Evolutionary conservation across 2,113 vertebrate genomes (phyloP).

Genomic region (Tricholaema leucomelas): DNA sequence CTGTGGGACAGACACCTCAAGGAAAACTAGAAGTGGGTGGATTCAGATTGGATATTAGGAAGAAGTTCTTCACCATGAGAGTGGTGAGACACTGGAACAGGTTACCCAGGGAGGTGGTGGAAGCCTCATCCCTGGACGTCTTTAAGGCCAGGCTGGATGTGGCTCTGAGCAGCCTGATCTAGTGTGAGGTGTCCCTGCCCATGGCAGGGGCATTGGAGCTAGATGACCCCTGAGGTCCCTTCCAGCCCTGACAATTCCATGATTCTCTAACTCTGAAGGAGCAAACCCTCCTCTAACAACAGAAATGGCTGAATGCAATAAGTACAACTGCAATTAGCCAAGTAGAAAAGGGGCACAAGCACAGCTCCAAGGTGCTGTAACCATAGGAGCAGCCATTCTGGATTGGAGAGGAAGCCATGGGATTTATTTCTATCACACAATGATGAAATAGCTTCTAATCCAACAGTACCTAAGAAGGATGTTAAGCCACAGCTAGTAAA

Average conservation of each 20-base stretch:
- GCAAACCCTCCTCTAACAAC: background rate
- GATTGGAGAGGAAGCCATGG: background rate
- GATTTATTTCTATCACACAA: background rate
- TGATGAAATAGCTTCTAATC: slow-evolving; percentile 38
- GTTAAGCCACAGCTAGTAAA: slow-evolving; percentile 42
- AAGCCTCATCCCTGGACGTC: no score
- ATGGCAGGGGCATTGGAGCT: no score
- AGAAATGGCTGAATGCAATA: rapidly evolving
- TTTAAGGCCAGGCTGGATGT: no score
- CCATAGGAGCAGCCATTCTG: background rate
- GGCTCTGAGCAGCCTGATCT: no score
- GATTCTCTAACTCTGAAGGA: background rate
- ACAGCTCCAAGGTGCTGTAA: background rate
- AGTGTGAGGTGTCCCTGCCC: no score
- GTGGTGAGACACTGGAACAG: no score
- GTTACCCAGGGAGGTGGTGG: no score
- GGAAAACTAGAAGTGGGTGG: no score
- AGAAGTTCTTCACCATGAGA: no score
- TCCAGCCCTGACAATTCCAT: no score
- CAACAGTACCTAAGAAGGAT: slow-evolving; percentile 30
- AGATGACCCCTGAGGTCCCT: no score
- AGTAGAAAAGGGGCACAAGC: background rate
- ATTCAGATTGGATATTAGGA: no score
- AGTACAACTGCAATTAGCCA: background rate
- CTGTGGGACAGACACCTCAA: background rate